Evolutionary conservation across 2,888 invertebrate species (phyloP), one percentile per base, ranked within the genome.

Genomic region (Nemapogon koenigi): DNA sequence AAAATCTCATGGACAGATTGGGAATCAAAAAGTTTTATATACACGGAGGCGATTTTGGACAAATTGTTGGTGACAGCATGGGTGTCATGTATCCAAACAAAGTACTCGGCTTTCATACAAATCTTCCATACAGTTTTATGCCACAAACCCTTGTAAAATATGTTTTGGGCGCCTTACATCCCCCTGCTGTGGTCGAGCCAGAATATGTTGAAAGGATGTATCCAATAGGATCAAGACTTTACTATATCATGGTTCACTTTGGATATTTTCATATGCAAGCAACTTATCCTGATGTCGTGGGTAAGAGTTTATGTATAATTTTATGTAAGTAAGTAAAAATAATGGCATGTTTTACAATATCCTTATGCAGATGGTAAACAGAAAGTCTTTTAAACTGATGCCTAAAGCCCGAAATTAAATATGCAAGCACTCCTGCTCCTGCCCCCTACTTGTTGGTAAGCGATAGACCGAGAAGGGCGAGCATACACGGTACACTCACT

Each of bases 281-380:
- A 1, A 86, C 88, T 0, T 89, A 87, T 59, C 89, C 89, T 3
- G 89, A 90, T 50, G 88, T 88, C 1, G 59, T 86, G 35, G 87
- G 87, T 84, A 52, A 52, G 61, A 16, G 11, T 36, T 36, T 2
- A 16, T 16, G 27, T 14, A 37, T 14, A 1, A 3, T 37, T 26
- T 4, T n/a, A n/a, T n/a, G n/a, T n/a, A n/a, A n/a, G n/a, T n/a
- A n/a, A n/a, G n/a, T n/a, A n/a, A n/a, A n/a, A n/a, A n/a, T n/a
- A n/a, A n/a, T n/a, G n/a, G n/a, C n/a, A n/a, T n/a, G n/a, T n/a
- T n/a, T n/a, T n/a, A n/a, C n/a, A n/a, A n/a, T n/a, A n/a, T n/a
- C n/a, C n/a, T n/a, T n/a, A n/a, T n/a, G n/a, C n/a, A n/a, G n/a
- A n/a, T n/a, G n/a, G n/a, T n/a, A n/a, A n/a, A n/a, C n/a, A n/a